Evolutionary conservation across 1,140 invertebrate species (phyloP).

Genomic region (Calosoma granatense): DNA sequence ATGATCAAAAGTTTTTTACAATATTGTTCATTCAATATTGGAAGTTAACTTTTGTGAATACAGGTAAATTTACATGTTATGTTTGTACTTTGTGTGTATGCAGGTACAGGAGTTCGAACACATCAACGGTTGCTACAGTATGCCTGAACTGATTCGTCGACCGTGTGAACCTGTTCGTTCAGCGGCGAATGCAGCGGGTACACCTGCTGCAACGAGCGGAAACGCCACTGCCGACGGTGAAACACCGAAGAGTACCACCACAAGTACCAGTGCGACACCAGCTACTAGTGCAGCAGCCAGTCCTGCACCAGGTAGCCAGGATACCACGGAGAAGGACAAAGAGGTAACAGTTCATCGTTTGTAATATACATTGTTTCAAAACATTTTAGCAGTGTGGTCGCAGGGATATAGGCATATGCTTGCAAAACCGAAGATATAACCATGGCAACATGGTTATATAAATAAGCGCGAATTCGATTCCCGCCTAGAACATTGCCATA

Average conservation of each 20-base stretch:
- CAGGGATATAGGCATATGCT: too few relatives aligned
- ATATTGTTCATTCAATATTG: too few relatives aligned
- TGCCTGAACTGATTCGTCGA: conserved; percentile 85
- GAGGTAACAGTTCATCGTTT: conserved; percentile 18
- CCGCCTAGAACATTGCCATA: too few relatives aligned
- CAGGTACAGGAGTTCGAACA: conserved; percentile 97
- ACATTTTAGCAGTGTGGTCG: too few relatives aligned
- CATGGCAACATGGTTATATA: too few relatives aligned
- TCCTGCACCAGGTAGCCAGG: conserved; percentile 47
- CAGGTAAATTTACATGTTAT: too few relatives aligned
- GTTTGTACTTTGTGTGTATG: too few relatives aligned
- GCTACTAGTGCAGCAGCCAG: conserved; percentile 62
- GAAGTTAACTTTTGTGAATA: too few relatives aligned
- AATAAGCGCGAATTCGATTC: too few relatives aligned
- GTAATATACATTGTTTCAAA: too few relatives aligned
- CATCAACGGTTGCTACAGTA: conserved; percentile 96
- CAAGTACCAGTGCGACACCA: conserved; percentile 50
- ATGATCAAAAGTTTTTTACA: too few relatives aligned
- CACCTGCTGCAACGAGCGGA: conserved; percentile 6
- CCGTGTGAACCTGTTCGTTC: conserved; percentile 57
- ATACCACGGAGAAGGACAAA: conserved; percentile 17
- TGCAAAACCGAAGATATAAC: too few relatives aligned
- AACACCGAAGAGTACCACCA: conserved; percentile 39
- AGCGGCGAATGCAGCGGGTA: conserved; percentile 18
- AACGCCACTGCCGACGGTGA: conserved; percentile 19